phyloP scores from a whole-genome alignment of 2,888 invertebrate genomes.

The Teleiodes luculella region DNA sequence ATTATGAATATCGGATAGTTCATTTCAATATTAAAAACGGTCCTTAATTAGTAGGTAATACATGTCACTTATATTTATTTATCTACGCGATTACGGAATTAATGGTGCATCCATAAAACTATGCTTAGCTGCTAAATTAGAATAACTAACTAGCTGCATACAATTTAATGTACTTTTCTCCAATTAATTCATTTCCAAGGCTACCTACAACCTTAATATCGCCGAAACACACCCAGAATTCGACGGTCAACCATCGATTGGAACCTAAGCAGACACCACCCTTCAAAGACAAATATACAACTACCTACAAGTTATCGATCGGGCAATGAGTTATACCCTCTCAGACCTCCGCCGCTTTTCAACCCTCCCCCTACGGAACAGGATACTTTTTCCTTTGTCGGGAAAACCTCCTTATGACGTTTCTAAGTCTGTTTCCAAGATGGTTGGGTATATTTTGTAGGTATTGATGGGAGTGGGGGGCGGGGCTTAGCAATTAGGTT shows the following conservation, averaged over 20 bases:
- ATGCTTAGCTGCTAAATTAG: too few species aligned
- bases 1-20: background rate
- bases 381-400: conserved; percentile 53
- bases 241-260: conserved; percentile 6
- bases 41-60: too few species aligned
- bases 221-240: background rate
- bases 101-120: too few species aligned
- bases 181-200: background rate
- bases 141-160: background rate
- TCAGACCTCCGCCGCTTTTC: conserved; percentile 35
- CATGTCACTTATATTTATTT: too few species aligned
- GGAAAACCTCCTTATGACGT: conserved; percentile 57
- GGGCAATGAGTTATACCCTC: conserved; percentile 66
- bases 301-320: conserved; percentile 65
- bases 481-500: conserved; percentile 3
- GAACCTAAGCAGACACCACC: conserved; percentile 14
- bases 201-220: too few species aligned
- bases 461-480: conserved; percentile 1
- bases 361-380: conserved; percentile 32
- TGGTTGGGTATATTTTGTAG: background rate
- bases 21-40: too few species aligned
- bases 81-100: too few species aligned
- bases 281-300: conserved; percentile 50
- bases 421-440: conserved; percentile 52
- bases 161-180: background rate